Base-by-base conservation (phyloP, 2,888 invertebrate species). In the Miltochrista miniata region DNA sequence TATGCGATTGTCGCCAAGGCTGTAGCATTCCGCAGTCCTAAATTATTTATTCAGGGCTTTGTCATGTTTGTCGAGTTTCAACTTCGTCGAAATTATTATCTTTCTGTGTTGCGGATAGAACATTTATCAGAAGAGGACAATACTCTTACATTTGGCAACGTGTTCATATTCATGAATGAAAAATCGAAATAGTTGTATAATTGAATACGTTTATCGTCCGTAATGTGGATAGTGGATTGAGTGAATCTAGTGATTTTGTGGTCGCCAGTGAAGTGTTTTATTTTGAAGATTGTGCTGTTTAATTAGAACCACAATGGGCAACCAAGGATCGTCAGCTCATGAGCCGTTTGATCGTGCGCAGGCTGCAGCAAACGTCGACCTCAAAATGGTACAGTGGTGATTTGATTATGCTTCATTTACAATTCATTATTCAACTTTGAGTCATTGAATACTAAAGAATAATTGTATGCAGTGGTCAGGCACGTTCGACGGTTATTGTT, bases 311-410 rank as follows among this genome's bases (percentile, higher is more conserved):
- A 85, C 64, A 70, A 96, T 96, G 96, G 96, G 96, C 77, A 96
- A 96, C 85, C 96, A 96, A 87, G 95, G 96, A 77, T 96, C 96
- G 68, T 95, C 96, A 77, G 93, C 94, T 67, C 96, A 96, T 87
- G 95, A 96, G 87, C 96, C 96, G 70, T 93, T 96, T 83, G 96
- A 96, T 81, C 93, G 95, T 83, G 94, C 93, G 60, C 90, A 92
- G 70, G 85, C 85, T 62, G 85, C 91, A 57, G 91, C 89, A 62
- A 82, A 85, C 69, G 66, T 81, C 54, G 90, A 91, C 72, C 85
- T 91, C 59, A 91, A 91, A 87, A 91, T 90, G 91, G 91, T 91
- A 80, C 60, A 63, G 44, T 68, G 59, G 43, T 67, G 60, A 68
- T 74, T 76, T 70, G 52, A 68, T 68, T 70, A 68, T 59, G 58